phyloP scores from a whole-genome alignment of 2,797 vertebrate species.

The Dromococcyx pavoninus region DNA sequence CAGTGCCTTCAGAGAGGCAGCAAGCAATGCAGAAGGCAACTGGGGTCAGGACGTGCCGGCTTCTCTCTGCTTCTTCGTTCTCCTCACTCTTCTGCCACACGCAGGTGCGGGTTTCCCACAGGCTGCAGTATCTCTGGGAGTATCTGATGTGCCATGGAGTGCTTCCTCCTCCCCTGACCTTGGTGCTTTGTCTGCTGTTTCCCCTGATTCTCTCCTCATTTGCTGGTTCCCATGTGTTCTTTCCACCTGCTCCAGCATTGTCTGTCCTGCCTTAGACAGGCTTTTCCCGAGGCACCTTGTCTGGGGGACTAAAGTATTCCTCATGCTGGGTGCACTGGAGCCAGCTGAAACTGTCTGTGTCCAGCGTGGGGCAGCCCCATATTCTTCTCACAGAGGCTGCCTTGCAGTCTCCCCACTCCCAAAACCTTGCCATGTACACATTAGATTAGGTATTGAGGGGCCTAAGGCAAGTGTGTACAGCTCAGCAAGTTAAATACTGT shows the following conservation, averaged over 20 bases:
- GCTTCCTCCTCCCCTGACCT: neutral
- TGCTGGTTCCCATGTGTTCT: neutral
- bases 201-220: neutral
- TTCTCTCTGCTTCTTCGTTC: neutral
- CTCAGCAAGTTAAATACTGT: neutral
- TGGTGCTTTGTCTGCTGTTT: neutral
- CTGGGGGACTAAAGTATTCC: neutral
- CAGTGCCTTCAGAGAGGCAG: neutral
- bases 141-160: neutral
- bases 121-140: neutral
- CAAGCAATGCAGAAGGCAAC: neutral
- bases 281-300: rapidly evolving
- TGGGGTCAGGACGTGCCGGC: rapidly evolving
- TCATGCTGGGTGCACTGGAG: rapidly evolving
- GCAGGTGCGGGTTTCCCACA: neutral
- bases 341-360: rapidly evolving
- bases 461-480: no score
- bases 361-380: rapidly evolving
- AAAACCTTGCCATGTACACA: neutral
- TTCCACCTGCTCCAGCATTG: neutral
- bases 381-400: rapidly evolving
- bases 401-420: neutral
- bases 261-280: neutral
- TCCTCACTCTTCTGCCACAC: neutral
- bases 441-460: neutral